These are phyloP conservation scores for Dendroctonus ponderosae DNA, from an alignment of 1,140 invertebrate genomes.

Conservation along the genomic window DNA sequence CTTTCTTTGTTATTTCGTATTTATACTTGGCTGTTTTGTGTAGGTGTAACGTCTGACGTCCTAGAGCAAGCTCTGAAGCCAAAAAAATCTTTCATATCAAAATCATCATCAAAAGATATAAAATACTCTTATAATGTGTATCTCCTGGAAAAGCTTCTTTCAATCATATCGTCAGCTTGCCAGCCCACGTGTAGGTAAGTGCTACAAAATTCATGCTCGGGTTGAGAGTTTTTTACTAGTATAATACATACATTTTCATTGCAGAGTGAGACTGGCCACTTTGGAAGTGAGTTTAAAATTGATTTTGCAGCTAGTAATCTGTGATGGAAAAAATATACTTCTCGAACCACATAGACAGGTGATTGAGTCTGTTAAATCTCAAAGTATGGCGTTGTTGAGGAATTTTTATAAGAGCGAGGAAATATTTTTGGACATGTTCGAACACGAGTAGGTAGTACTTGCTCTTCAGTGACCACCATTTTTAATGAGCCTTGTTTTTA, in stretches of 20 bases:
- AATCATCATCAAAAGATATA: constrained; percentile 42
- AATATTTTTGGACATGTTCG: constrained; percentile 98
- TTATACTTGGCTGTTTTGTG: constrained; percentile 38
- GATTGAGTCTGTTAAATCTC: constrained; percentile 78
- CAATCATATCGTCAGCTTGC: constrained; percentile 77
- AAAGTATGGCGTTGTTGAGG: constrained; percentile 80
- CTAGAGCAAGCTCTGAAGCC: constrained; percentile 64
- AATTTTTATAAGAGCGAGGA: constrained; percentile 98
- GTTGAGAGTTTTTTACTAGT: constrained; percentile 6
- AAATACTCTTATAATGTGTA: constrained; percentile 68
- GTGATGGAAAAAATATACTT: constrained; percentile 56
- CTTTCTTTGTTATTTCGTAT: constrained; percentile 9
- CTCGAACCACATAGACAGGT: constrained; percentile 65
- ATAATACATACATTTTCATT: not conserved
- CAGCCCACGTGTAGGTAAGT: constrained; percentile 67
- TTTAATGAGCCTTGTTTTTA: constrained; percentile 37
- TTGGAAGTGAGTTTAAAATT: constrained; percentile 84
- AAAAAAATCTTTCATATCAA: constrained; percentile 45
- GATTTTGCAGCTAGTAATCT: constrained; percentile 58
- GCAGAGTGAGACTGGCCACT: constrained; percentile 83
- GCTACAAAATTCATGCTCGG: not conserved
- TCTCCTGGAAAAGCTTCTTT: constrained; percentile 75
- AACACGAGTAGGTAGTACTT: constrained; percentile 78
- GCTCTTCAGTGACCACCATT: not conserved
- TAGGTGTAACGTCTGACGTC: constrained; percentile 73